A percentile compares a stretch with the other conserved stretches of the same genome.
Evolutionary conservation across 2,888 invertebrate species (phyloP).

Genomic region (Acanthosepion lycidas): DNA sequence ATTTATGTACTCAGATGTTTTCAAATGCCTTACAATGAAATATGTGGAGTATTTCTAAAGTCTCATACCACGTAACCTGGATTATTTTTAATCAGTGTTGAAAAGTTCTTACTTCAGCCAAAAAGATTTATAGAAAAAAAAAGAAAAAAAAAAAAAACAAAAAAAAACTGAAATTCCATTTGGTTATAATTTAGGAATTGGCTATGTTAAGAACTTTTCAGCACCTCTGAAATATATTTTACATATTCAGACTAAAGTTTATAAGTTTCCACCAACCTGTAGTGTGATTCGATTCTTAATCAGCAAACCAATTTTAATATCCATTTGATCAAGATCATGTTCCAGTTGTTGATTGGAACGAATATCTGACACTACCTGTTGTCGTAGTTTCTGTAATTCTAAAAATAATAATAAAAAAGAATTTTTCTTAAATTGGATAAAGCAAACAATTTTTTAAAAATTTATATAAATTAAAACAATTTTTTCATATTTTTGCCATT

Average conservation of each 20-base stretch:
- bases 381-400: constrained; percentile 79
- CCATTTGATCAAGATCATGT: constrained; percentile 84
- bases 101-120: too few relatives aligned
- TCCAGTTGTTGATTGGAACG: constrained; percentile 83
- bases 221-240: constrained; percentile 49
- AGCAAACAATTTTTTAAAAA: background rate
- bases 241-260: constrained; percentile 62
- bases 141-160: too few relatives aligned
- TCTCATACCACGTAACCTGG: too few relatives aligned
- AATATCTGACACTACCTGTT: constrained; percentile 84
- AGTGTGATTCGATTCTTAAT: constrained; percentile 86
- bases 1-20: too few relatives aligned
- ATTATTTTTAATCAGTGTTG: too few relatives aligned
- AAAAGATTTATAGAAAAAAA: too few relatives aligned
- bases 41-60: too few relatives aligned
- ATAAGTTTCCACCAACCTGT: constrained; percentile 73
- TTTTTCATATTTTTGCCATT: background rate
- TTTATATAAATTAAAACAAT: background rate
- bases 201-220: too few relatives aligned
- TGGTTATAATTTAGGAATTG: too few relatives aligned
- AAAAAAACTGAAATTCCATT: too few relatives aligned
- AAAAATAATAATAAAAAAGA: constrained; percentile 48
- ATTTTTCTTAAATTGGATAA: background rate
- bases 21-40: too few relatives aligned
- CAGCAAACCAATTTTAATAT: constrained; percentile 86